A percentile compares a stretch with the other conserved stretches of the same genome.
Evolutionary conservation across 2,797 vertebrate genomes (phyloP).

Genomic region (Ctenopoma multispine): DNA sequence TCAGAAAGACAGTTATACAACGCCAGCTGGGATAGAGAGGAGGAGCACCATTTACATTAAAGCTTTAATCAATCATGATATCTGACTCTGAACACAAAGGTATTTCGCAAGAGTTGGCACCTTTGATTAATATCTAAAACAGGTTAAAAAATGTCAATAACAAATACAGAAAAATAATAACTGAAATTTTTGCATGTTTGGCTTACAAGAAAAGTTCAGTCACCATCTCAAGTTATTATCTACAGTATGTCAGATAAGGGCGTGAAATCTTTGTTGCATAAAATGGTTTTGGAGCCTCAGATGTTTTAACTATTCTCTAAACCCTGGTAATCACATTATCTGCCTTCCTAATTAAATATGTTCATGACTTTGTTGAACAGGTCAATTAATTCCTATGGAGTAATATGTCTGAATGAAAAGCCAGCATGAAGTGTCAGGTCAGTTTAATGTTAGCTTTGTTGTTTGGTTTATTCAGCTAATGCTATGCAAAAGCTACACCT

Average conservation of each 20-base stretch:
- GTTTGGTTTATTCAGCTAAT: not conserved
- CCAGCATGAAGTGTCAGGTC: not conserved
- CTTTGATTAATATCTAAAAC: slow-evolving; percentile 47
- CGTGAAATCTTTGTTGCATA: slow-evolving; percentile 36
- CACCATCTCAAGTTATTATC: slow-evolving; percentile 22
- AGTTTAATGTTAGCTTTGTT: not conserved
- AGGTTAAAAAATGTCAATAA: slow-evolving; percentile 53
- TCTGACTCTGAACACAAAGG: slow-evolving; percentile 46
- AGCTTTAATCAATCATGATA: slow-evolving; percentile 70
- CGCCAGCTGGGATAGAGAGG: slow-evolving; percentile 65
- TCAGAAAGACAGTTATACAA: slow-evolving; percentile 44
- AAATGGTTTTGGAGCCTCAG: slow-evolving; percentile 3
- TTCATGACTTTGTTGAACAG: not conserved
- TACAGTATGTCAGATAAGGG: slow-evolving; percentile 10
- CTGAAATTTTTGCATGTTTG: slow-evolving; percentile 42
- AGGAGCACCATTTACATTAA: slow-evolving; percentile 78
- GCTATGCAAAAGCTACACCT: not conserved
- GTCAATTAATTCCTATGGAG: not conserved
- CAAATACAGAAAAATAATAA: slow-evolving; percentile 55
- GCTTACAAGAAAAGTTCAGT: slow-evolving; percentile 35
- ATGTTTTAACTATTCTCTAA: slow-evolving; percentile 20
- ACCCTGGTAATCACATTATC: slow-evolving; percentile 16
- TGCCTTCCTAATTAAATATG: slow-evolving; percentile 19
- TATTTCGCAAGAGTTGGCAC: slow-evolving; percentile 71
- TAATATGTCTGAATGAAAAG: not conserved